Conservation (phyloP, 2,113 vertebrate genomes). For the Panurus biarmicus region DNA sequence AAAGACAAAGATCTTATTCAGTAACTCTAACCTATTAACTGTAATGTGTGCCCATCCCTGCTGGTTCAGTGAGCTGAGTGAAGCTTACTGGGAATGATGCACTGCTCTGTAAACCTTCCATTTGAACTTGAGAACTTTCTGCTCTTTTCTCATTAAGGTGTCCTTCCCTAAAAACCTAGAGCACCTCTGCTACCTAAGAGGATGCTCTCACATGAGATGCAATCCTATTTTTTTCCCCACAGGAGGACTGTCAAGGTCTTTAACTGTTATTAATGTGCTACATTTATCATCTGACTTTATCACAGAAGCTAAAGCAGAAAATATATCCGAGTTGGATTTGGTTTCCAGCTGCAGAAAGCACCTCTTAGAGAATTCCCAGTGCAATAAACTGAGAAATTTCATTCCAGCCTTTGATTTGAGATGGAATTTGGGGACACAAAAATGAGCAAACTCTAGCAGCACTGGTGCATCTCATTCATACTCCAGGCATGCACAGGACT, state of each 20-base stretch:
- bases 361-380: background rate
- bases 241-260: background rate
- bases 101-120: background rate
- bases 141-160: background rate
- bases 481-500: rapidly evolving
- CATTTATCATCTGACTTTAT: background rate
- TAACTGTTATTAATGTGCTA: background rate
- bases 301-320: background rate
- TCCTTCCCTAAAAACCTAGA: background rate
- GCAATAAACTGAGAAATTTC: background rate
- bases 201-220: background rate
- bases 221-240: background rate
- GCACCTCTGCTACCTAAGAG: background rate
- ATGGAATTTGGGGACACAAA: background rate
- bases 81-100: background rate
- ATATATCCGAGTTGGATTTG: background rate
- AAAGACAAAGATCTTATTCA: background rate
- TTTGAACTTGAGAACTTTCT: background rate
- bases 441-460: background rate
- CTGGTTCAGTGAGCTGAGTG: background rate
- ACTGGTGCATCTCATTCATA: background rate
- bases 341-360: background rate
- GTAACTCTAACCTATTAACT: background rate
- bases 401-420: background rate
- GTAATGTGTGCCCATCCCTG: background rate